These are phyloP conservation scores for Hippolais icterina DNA, from an alignment of 2,113 vertebrate species.

Conservation along the genomic window DNA sequence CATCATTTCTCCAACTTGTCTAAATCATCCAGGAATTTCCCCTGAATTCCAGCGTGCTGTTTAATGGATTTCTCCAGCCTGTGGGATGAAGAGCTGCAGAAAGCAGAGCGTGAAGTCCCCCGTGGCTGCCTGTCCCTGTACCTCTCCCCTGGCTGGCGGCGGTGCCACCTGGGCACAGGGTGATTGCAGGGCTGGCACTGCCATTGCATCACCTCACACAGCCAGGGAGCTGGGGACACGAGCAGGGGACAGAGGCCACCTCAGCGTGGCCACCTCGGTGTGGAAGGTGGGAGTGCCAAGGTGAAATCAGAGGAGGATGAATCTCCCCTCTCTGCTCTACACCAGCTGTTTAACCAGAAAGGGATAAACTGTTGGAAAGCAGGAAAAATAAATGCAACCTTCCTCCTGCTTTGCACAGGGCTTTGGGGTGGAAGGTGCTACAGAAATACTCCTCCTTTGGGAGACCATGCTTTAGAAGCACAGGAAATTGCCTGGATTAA, in stretches of 20 bases:
- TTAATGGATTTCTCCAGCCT: neutral
- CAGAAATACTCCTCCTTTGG: neutral
- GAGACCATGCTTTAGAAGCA: neutral
- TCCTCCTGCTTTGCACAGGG: neutral
- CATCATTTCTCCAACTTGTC: neutral
- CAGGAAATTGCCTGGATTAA: constrained; percentile 13
- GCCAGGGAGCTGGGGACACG: neutral
- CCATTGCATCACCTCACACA: neutral
- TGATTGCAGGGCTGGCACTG: neutral
- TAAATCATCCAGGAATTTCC: neutral
- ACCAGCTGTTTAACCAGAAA: neutral
- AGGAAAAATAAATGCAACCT: neutral
- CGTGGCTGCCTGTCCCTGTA: neutral
- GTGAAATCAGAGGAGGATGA: neutral
- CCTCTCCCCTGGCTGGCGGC: neutral
- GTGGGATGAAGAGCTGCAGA: neutral
- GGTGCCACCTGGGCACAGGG: neutral
- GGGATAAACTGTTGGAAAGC: neutral
- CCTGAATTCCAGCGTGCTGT: neutral
- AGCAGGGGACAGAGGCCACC: neutral
- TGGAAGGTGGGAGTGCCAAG: neutral
- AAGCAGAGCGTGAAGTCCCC: neutral
- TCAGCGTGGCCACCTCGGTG: neutral
- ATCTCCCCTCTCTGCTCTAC: neutral
- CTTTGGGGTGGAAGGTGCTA: neutral